These are phyloP conservation scores for Cepaea hortensis DNA, from an alignment of 2,888 invertebrate genomes.

Conservation along the genomic window DNA sequence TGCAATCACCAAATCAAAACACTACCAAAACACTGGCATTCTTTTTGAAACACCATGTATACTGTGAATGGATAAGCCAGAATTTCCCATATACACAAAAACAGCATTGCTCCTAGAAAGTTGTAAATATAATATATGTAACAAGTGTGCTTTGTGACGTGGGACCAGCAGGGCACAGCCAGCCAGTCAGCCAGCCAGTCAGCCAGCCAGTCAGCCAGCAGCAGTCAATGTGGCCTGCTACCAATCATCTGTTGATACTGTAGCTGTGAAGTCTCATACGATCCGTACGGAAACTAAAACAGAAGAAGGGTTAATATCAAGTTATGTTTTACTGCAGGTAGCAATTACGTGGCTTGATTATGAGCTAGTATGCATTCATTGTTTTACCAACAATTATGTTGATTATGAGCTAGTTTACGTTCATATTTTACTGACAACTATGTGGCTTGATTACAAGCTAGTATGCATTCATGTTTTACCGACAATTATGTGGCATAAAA, in stretches of 20 bases:
- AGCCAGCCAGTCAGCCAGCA: background rate
- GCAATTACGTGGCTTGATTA: background rate
- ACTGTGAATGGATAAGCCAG: background rate
- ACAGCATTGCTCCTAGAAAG: background rate
- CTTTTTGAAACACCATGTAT: background rate
- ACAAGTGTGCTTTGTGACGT: too few species aligned
- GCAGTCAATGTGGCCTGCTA: background rate
- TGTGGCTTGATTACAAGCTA: background rate
- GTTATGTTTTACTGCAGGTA: background rate
- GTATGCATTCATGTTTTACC: too few species aligned
- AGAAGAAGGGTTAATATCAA: background rate
- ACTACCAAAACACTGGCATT: too few species aligned
- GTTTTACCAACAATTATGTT: background rate
- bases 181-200: background rate
- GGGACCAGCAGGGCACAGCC: too few species aligned
- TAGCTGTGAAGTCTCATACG: conserved; percentile 14
- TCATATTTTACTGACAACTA: background rate
- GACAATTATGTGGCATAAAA: too few species aligned
- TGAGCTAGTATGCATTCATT: background rate
- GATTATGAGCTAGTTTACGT: too few species aligned
- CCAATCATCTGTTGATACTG: conserved; percentile 9
- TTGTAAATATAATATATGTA: too few species aligned
- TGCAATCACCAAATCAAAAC: too few species aligned
- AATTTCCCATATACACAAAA: background rate
- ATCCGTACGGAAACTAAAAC: conserved; percentile 16